Evolutionary conservation across 92 coral and sea anemone genomes (phyloP), one percentile per base, ranked within the genome.

Genomic region (Porites evermanni): DNA sequence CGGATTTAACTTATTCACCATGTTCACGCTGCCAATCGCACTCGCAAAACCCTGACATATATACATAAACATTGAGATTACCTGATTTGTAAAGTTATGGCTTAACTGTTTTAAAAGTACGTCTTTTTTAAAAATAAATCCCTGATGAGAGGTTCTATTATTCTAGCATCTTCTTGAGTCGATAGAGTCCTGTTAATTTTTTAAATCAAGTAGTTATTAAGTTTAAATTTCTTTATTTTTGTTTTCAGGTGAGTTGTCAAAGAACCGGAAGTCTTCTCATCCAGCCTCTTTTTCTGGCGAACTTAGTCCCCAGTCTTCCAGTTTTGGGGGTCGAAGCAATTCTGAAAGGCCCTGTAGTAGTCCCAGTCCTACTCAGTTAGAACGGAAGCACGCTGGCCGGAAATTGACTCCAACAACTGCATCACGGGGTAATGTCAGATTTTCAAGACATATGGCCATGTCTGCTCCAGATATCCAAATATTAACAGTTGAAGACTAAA

Each of bases 401-500:
- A 21, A 70, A 21, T 19, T 47, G 70, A 14, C 53, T 14, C 56
- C 69, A 8, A 26, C 38, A n/a, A 50, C 47, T 12, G 12, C 26
- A 5, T 9, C 73, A 6, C 79, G 16, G 50, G 67, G 14, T 8
- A 87, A 91, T 50, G 26, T 85, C 79, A 85, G 86, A 60, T 92
- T 92, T 73, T 92, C 94, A 63, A 74, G 94, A 12, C 92, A 92
- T 77, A 92, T 92, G 94, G 81, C 90, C 8, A 80, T 60, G n/a
- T 92, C 94, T 16, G 92, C 90, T 11, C 94, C 94, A 6, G 94
- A 85, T 69, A 87, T 92, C 47, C 72, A 92, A 64, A 20, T 69
- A 3, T 79, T 91, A 32, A 72, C 88, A 60, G 2, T 81, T 8
- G 91, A 90, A 10, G 82, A 76, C 16, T 47, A 65, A 47, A 64